Evolutionary conservation across 2,113 vertebrate species (phyloP), one percentile per base, ranked within the genome.

Genomic region (Rhinoptilus africanus): DNA sequence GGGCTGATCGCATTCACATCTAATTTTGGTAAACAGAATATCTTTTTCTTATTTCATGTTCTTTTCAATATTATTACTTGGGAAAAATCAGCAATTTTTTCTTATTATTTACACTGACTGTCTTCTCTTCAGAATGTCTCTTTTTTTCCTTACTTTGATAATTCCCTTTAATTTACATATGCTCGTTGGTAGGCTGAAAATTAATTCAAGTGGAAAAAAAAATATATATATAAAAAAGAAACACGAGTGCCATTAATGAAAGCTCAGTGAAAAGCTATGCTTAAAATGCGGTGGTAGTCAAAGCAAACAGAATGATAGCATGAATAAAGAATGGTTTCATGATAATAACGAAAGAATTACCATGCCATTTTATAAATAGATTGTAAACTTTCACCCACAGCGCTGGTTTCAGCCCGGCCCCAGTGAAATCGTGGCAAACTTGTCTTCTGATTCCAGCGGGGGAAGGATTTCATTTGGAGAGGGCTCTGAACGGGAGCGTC

Each of bases 261-360:
- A 83, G 2, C 10, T 96, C 67, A 73, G 14, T 50, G 50, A n/a
- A 91, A 95, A 86, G 3, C 14, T 95, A 39, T 83, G 57, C 30
- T 72, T 85, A 64, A 88, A 88, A 85, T 12, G 8, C 37, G 47
- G 15, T 43, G 22, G 63, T 93, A 76, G 93, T 96, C 83, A 93
- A 95, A 92, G 22, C 48, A 94, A 92, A 88, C 28, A 67, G 63
- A 39, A 66, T 59, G 67, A 69, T 26, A 80, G 8, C 48, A 91
- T 67, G 24, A 80, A 50, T 62, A 74, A 86, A 77, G 62, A 87
- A 83, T 10, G 4, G 15, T 69, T 91, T 94, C 54, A 60, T 28
- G 37, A 60, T 69, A 82, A 45, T 48, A 85, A 48, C 0, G 2
- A 66, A 68, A 75, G 24, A 26, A 85, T 71, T 78, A 48, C 39